Evolutionary conservation across 2,113 vertebrate genomes (phyloP), one percentile per base, ranked within the genome.

Genomic region (Oreochromis spilurus): DNA sequence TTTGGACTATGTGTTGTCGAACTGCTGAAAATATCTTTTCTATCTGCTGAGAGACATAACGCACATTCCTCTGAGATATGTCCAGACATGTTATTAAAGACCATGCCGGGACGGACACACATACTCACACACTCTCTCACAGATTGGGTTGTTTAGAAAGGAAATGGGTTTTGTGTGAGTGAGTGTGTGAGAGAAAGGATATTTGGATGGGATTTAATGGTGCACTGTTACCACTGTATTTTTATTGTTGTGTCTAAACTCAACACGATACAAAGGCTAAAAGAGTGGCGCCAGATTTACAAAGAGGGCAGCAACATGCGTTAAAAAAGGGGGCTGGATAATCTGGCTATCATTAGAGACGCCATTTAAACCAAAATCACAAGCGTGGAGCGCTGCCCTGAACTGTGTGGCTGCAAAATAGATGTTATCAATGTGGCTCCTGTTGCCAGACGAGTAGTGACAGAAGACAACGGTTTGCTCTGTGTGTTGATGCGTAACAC

Each of bases 11-110:
- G 87, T 79, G 84, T 84, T 88, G 89, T 87, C 19, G 17, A 83
- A 86, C 19, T 45, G 50, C 45, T 52, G 5, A 90, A 92, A 90
- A 92, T 26, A 50, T 57, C 77, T 43, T 12, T 26, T 90, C 67
- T 90, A 83, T 86, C 89, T 67, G 9, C 43, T 72, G 58, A 34
- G 65, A 91, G 81, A 88, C 90, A 92, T 89, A 91, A 92, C 79
- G 21, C 45, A 31, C 92, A 95, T 95, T 95, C 94, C 88, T 93
- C 82, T 40, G 86, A 89, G 78, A 90, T 89, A 91, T 80, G 94
- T 84, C 93, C 87, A 78, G 92, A 82, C 95, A 91, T 90, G 92
- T 93, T 85, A 9, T 36, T 87, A 26, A 85, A 89, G 82, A 89
- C 62, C 84, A 43, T 24, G 24, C 31, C 3, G 77, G 84, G 67